phyloP scores from a whole-genome alignment of 2,888 invertebrate species.

The Chouioia cunea region DNA sequence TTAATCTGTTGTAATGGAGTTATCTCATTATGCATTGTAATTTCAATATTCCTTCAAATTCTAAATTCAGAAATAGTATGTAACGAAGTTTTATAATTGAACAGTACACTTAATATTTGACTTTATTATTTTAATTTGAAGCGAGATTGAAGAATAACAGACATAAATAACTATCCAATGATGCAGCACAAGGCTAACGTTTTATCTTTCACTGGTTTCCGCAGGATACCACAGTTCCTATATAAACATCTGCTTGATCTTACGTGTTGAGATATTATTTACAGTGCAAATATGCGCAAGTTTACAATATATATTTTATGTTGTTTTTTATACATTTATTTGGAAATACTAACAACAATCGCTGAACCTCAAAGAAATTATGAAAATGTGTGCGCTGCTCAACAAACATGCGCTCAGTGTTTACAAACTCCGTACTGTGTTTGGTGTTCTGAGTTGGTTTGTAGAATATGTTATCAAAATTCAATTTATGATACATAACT shows the following conservation, averaged over 20 bases:
- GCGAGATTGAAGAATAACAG: constrained; percentile 33
- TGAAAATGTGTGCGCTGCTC: constrained; percentile 61
- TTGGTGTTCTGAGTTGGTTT: constrained; percentile 68
- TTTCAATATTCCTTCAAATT: too few relatives aligned
- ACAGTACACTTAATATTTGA: too few relatives aligned
- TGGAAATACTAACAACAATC: too few relatives aligned
- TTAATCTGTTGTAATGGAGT: too few relatives aligned
- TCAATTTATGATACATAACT: too few relatives aligned
- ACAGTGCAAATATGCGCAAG: constrained; percentile 8
- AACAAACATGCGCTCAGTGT: constrained; percentile 69
- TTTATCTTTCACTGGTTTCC: constrained; percentile 60
- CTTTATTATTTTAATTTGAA: too few relatives aligned
- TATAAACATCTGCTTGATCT: constrained; percentile 29
- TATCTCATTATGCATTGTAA: too few relatives aligned
- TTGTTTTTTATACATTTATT: background rate
- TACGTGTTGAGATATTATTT: too few relatives aligned
- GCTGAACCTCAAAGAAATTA: constrained; percentile 44
- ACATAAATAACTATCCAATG: constrained; percentile 49
- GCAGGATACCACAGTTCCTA: constrained; percentile 61
- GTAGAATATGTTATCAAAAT: constrained; percentile 13
- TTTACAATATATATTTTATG: background rate
- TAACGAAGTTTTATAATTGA: too few relatives aligned
- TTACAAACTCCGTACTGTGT: constrained; percentile 68
- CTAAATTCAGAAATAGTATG: too few relatives aligned
- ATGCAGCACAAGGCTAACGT: constrained; percentile 49